These are phyloP conservation scores for Zootermopsis nevadensis DNA, from an alignment of 2,888 invertebrate species.

Conservation along the genomic window DNA sequence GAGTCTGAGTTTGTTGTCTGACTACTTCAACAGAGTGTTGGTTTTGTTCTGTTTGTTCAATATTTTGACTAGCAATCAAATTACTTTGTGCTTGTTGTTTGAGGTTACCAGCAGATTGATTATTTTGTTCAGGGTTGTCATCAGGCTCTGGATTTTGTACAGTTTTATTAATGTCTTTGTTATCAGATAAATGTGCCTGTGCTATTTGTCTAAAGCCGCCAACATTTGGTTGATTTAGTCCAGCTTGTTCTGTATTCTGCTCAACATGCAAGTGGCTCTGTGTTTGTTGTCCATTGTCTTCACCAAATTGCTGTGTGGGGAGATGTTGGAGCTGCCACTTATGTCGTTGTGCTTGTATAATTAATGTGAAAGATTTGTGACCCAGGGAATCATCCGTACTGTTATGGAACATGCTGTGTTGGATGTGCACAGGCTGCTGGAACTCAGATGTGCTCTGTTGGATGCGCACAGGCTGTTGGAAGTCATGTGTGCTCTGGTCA, in stretches of 20 bases:
- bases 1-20: constrained; percentile 55
- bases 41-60: too few relatives aligned
- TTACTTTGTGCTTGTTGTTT: constrained; percentile 55
- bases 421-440: neutral
- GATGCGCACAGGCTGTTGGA: neutral
- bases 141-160: neutral
- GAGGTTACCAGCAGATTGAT: too few relatives aligned
- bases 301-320: neutral
- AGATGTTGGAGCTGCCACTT: too few relatives aligned
- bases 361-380: too few relatives aligned
- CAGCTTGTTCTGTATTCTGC: constrained; percentile 40
- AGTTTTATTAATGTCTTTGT: neutral
- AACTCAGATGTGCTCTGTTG: neutral
- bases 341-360: too few relatives aligned
- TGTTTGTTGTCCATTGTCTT: neutral
- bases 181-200: too few relatives aligned
- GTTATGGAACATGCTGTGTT: too few relatives aligned
- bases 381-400: too few relatives aligned
- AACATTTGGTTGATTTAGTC: constrained; percentile 47
- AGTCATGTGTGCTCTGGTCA: neutral
- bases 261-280: neutral
- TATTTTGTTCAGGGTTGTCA: constrained; percentile 4
- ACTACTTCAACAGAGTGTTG: too few relatives aligned
- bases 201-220: too few relatives aligned
- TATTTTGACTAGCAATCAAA: too few relatives aligned